Evolutionary conservation across 2,797 vertebrate genomes (phyloP).

Genomic region (Pangasius mekongensis): DNA sequence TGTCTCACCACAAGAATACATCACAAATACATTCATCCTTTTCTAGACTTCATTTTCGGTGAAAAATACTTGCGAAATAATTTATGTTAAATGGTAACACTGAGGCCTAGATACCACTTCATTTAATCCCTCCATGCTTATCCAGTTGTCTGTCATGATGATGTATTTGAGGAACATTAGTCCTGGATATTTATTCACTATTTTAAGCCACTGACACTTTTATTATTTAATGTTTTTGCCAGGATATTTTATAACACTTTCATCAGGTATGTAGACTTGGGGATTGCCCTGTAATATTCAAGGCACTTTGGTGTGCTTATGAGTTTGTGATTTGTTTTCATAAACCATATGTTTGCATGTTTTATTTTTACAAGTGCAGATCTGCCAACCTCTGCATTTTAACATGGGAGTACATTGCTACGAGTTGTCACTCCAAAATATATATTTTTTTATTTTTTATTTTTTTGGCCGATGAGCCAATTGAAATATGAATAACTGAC

Average conservation of each 20-base stretch:
- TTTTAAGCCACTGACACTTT: background rate
- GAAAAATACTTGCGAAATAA: background rate
- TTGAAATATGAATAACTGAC: background rate
- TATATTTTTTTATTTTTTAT: background rate
- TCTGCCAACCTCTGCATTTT: background rate
- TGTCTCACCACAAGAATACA: background rate
- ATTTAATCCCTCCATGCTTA: background rate
- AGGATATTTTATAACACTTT: background rate
- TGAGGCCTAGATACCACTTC: background rate
- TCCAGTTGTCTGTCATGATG: background rate
- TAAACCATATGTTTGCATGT: background rate
- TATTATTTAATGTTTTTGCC: no score
- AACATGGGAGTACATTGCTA: background rate
- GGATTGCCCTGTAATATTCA: background rate
- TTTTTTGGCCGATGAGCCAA: background rate
- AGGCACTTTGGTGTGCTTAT: background rate
- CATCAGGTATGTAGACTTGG: background rate
- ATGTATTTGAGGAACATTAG: background rate
- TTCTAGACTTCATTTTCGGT: background rate
- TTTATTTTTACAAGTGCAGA: background rate
- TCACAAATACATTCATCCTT: background rate
- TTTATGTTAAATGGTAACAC: background rate
- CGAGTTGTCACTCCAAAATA: background rate
- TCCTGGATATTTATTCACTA: background rate
- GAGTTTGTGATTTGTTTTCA: background rate